These are phyloP conservation scores for Acanthornis magna DNA, from an alignment of 2,797 vertebrate genomes.

Conservation along the genomic window DNA sequence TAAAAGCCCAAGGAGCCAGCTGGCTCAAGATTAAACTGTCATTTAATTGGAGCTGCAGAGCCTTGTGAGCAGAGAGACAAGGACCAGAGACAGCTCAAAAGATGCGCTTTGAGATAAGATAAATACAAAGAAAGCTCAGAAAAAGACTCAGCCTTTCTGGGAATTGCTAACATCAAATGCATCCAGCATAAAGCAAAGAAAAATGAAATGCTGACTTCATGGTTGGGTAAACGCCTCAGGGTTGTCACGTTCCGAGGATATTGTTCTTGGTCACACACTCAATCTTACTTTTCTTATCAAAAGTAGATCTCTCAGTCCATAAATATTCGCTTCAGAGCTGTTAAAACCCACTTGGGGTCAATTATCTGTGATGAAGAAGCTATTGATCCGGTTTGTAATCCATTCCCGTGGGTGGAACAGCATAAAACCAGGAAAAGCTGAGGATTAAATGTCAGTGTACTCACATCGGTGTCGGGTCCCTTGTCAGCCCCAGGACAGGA, in stretches of 20 bases:
- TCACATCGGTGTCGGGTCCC: slow-evolving; percentile 95
- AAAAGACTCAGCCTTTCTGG: not conserved
- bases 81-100: not conserved
- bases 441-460: slow-evolving; percentile 59
- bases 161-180: not conserved
- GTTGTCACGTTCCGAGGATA: not conserved
- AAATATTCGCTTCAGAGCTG: not conserved
- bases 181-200: not conserved
- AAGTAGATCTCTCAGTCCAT: not conserved
- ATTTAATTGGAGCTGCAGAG: not conserved
- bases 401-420: not conserved
- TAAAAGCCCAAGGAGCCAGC: not conserved
- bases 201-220: not conserved
- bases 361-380: not conserved
- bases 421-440: accelerated
- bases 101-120: not conserved
- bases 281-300: not conserved
- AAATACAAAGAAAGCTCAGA: not conserved
- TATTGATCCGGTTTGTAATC: not conserved
- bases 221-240: not conserved
- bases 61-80: not conserved
- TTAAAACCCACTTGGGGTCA: not conserved
- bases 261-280: not conserved
- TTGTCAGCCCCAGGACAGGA: slow-evolving; percentile 95
- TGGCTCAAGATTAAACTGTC: not conserved